phyloP scores from a whole-genome alignment of 2,888 invertebrate genomes.

The Lucinisca nassula region DNA sequence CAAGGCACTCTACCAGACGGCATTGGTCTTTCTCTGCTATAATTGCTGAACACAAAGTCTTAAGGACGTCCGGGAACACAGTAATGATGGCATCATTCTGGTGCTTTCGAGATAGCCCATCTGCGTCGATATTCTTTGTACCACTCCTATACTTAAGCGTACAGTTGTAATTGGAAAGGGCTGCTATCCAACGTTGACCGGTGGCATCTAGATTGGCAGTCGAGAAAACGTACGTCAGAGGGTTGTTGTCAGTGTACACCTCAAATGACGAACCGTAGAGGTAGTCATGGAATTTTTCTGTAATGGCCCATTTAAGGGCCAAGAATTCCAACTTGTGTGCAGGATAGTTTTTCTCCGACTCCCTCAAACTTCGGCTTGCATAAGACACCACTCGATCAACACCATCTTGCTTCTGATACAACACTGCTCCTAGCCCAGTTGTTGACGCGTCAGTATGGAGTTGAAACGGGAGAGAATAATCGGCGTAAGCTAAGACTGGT shows the following conservation, averaged over 20 bases:
- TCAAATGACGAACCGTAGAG: too few relatives aligned
- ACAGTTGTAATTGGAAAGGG: neutral
- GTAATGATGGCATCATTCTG: neutral
- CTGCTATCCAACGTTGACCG: constrained; percentile 8
- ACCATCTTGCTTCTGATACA: constrained; percentile 47
- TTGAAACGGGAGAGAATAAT: constrained; percentile 22
- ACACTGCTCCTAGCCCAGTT: constrained; percentile 44
- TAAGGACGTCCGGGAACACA: neutral
- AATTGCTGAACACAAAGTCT: neutral
- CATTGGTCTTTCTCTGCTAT: neutral
- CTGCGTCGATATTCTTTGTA: too few relatives aligned
- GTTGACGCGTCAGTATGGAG: constrained; percentile 40
- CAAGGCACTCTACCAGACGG: neutral
- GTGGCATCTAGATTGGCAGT: too few relatives aligned
- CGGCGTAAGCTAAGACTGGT: neutral
- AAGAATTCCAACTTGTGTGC: too few relatives aligned
- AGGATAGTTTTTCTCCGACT: constrained; percentile 47
- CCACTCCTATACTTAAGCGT: neutral
- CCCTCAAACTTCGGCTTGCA: constrained; percentile 42
- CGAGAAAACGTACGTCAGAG: too few relatives aligned
- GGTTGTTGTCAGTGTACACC: constrained; percentile 20
- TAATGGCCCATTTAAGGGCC: too few relatives aligned
- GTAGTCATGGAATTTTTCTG: constrained; percentile 54
- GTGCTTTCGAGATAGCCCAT: neutral
- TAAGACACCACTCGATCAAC: constrained; percentile 24